Conservation (phyloP, 2,113 vertebrate species). For the Neodontobutis hainanensis region DNA sequence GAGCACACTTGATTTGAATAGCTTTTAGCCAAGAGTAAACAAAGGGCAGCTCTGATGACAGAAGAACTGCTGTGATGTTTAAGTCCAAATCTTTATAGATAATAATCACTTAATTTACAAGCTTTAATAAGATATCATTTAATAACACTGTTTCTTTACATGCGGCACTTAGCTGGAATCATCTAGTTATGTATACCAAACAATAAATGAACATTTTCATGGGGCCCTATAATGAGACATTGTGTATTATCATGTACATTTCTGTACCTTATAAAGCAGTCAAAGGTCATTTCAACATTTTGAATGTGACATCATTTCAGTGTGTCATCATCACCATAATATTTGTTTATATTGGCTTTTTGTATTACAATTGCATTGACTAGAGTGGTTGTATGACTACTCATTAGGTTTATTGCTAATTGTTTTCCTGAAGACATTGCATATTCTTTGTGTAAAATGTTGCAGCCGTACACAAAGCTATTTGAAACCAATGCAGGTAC, state of each 20-base stretch:
- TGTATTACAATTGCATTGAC: not conserved
- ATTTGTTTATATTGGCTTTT: too few relatives aligned
- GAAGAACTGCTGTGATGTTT: conserved; percentile 32
- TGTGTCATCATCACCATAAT: too few relatives aligned
- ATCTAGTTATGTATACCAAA: too few relatives aligned
- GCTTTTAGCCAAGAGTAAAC: conserved; percentile 55
- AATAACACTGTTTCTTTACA: not conserved
- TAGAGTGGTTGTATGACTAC: not conserved
- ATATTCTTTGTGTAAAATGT: not conserved
- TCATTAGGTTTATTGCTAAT: not conserved
- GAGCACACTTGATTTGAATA: conserved; percentile 44
- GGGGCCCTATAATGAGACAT: too few relatives aligned
- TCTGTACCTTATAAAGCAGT: too few relatives aligned
- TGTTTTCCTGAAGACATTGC: not conserved
- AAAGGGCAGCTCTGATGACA: conserved; percentile 36
- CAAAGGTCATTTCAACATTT: not conserved
- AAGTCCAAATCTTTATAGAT: conserved; percentile 23
- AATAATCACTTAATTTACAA: conserved; percentile 13
- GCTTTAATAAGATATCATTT: not conserved
- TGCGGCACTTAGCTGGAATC: too few relatives aligned
- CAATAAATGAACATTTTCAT: not conserved
- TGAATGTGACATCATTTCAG: too few relatives aligned
- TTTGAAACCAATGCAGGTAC: too few relatives aligned
- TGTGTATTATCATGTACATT: too few relatives aligned
- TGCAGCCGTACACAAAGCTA: not conserved